Evolutionary conservation across 2,888 invertebrate genomes (phyloP).

Genomic region (Drosophila barbarae): DNA sequence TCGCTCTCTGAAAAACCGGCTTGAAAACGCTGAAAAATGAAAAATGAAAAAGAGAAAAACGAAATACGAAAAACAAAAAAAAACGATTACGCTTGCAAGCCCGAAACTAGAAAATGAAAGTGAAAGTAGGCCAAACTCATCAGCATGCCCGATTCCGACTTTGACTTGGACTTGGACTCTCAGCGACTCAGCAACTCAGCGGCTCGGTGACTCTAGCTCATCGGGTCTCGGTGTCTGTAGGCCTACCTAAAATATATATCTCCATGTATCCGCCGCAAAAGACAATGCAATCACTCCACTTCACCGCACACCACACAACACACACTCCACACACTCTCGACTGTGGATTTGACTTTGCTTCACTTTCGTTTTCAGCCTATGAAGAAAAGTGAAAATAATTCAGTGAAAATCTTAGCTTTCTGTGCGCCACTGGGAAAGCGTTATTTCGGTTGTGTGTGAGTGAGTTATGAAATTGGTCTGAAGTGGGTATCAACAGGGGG

Average conservation of each 20-base stretch:
- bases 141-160: constrained; percentile 55
- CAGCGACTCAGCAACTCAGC: neutral
- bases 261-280: constrained; percentile 23
- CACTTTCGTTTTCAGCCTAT: constrained; percentile 62
- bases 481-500: neutral
- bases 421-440: constrained; percentile 36
- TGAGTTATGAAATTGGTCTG: constrained; percentile 20
- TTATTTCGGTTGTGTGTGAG: constrained; percentile 6
- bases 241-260: constrained; percentile 37
- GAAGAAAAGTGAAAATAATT: constrained; percentile 67
- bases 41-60: constrained; percentile 3
- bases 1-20: constrained; percentile 58
- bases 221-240: constrained; percentile 31
- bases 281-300: constrained; percentile 32
- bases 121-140: constrained; percentile 76
- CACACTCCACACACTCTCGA: constrained; percentile 1
- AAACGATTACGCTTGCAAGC: constrained; percentile 43
- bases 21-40: constrained; percentile 34
- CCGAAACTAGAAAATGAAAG: constrained; percentile 66
- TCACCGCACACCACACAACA: neutral
- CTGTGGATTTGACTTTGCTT: constrained; percentile 48
- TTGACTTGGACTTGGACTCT: constrained; percentile 24
- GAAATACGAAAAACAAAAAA: constrained; percentile 26
- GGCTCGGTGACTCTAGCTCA: constrained; percentile 19
- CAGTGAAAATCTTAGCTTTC: constrained; percentile 58